These are phyloP conservation scores for Dendronephthya gigantea DNA, from an alignment of 64 coral and sea anemone species.

Conservation along the genomic window DNA sequence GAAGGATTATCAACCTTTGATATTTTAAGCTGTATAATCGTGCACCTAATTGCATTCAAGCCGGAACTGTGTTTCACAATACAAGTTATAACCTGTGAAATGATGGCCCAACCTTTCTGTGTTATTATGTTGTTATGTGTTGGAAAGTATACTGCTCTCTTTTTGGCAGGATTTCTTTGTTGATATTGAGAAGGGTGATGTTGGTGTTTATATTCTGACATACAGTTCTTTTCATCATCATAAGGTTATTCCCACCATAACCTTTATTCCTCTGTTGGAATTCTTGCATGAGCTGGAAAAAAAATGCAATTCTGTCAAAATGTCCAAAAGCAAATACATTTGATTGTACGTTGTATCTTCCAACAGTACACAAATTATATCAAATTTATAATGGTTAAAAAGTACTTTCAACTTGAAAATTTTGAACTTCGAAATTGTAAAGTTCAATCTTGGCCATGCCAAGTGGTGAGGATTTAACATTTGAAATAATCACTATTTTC, in stretches of 20 bases:
- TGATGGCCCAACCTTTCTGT: neutral
- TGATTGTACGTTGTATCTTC: neutral
- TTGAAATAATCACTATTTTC: too few species aligned
- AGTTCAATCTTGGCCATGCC: too few species aligned
- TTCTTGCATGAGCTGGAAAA: too few species aligned
- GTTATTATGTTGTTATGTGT: neutral
- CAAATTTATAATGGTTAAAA: neutral
- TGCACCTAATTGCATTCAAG: neutral
- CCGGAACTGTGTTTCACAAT: neutral
- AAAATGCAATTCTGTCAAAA: too few species aligned
- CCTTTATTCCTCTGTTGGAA: neutral
- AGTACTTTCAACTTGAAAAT: too few species aligned
- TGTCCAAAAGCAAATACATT: slow-evolving; percentile 6
- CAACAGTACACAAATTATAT: neutral
- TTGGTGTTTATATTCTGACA: neutral
- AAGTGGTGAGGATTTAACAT: too few species aligned
- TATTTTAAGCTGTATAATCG: neutral
- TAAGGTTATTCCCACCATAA: neutral
- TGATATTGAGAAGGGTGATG: slow-evolving; percentile 23
- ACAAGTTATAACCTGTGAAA: neutral
- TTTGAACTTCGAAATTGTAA: too few species aligned
- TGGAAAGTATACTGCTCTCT: slow-evolving; percentile 28
- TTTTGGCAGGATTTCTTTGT: slow-evolving; percentile 22
- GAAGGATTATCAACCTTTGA: neutral
- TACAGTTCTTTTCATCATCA: neutral